Evolutionary conservation across 1,140 invertebrate genomes (phyloP), one percentile per base, ranked within the genome.

Genomic region (Drosophila varians): DNA sequence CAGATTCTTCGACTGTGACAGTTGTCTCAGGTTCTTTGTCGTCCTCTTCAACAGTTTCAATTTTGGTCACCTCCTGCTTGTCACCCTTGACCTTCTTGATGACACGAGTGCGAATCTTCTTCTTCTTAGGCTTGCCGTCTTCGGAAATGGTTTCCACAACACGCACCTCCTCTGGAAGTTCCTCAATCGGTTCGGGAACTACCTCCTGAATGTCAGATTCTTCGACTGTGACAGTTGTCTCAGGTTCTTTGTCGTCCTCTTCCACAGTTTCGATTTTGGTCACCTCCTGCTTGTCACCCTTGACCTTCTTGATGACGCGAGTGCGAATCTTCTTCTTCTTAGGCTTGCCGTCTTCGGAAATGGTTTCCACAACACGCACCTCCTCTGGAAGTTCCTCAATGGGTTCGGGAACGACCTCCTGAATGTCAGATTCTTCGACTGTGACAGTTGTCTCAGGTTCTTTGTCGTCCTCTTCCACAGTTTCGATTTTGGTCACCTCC

Each of bases 1-100:
- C 14, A 18, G 28, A 7, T 11, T 48, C 46, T 18, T 48, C 46
- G 11, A 48, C 25, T 1, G 46, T 31, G 12, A 48, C 46, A 4
- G 46, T 48, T 1, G 46, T 48, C 25, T 48, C 46, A 3, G 46
- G 14, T 4, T 1, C 3, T 9, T 48, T 48, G 16, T 48, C 46
- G 23, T 48, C 46, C 16, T 48, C 46, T 9, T 48, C 46, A 19
- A 48, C 46, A 14, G 26, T 48, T 48, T 48, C 46, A 12, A 48
- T 48, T 14, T 48, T 31, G 46, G 46, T 48, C 1, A 48, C 46
- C 6, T 48, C 46, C 21, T 48, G 46, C 9, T 48, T 48, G 7
- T 48, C 46, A 2, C 46, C 46, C 46, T 48, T 48, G 46, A 48
- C 25, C 46, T 48, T 48, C 46, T 48, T 48, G 46, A 48, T 48